These are phyloP conservation scores for Rallus limicola DNA, from an alignment of 2,113 vertebrate species.

Conservation along the genomic window DNA sequence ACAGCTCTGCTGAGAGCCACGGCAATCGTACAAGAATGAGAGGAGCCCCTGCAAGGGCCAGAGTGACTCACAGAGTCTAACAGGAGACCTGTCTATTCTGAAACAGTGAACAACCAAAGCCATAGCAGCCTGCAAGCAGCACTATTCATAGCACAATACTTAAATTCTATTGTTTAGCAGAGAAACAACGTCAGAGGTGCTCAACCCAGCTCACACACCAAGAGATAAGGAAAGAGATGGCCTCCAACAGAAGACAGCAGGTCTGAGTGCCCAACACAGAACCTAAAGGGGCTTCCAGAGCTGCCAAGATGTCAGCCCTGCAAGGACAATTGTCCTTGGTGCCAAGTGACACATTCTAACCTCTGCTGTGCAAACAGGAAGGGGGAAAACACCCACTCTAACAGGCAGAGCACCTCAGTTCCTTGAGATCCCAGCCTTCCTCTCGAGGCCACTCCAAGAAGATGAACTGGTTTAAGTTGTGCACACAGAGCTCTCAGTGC, in stretches of 20 bases:
- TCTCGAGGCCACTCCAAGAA: not conserved
- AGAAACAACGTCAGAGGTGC: not conserved
- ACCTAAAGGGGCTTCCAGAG: not conserved
- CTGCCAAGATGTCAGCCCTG: not conserved
- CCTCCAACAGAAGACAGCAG: rapidly evolving
- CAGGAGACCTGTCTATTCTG: not conserved
- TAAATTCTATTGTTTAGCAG: not conserved
- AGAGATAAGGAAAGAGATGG: not conserved
- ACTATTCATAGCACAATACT: not conserved
- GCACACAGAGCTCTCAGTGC: not conserved
- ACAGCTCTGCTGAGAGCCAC: not conserved
- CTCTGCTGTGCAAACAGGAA: not conserved
- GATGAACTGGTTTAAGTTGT: not conserved
- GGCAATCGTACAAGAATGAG: not conserved
- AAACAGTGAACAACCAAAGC: not conserved
- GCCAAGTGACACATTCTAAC: not conserved
- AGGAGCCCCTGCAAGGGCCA: not conserved
- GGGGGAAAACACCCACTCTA: not conserved
- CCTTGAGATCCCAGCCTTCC: not conserved
- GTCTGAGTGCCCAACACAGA: not conserved
- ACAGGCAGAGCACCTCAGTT: not conserved
- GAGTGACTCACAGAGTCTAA: not conserved
- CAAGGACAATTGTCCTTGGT: not conserved
- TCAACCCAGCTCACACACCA: not conserved
- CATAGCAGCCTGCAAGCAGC: not conserved